Conservation (phyloP, 2,113 vertebrate species). For the Melanotaenia duboulayi region DNA sequence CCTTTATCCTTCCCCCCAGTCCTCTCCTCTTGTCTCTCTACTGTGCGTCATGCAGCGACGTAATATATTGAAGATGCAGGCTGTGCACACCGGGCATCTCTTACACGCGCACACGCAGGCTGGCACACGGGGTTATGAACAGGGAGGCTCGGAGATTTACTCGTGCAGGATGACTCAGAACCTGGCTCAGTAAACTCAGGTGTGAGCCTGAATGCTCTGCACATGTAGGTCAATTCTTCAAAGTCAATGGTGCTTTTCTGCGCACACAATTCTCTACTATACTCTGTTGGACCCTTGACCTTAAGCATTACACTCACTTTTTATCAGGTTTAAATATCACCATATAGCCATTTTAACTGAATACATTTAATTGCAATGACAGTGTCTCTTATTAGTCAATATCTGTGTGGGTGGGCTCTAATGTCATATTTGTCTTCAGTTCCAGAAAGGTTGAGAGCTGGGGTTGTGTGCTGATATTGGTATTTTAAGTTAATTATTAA, state of each 20-base stretch:
- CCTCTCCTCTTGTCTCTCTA: constrained; percentile 38
- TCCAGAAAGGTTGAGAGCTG: constrained; percentile 1
- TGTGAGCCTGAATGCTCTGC: constrained; percentile 45
- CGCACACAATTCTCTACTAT: background rate
- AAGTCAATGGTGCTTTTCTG: constrained; percentile 40
- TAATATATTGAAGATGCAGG: constrained; percentile 64
- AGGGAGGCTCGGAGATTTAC: constrained; percentile 31
- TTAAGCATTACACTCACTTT: background rate
- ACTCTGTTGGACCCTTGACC: background rate
- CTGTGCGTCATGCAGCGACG: constrained; percentile 69
- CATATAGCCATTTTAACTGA: background rate
- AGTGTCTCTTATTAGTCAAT: background rate
- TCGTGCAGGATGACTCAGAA: constrained; percentile 67
- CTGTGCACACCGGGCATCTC: constrained; percentile 41
- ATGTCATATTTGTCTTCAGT: background rate
- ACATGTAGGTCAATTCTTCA: constrained; percentile 62
- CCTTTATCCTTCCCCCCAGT: constrained; percentile 1
- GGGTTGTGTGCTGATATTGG: too few relatives aligned
- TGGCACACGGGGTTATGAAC: constrained; percentile 1
- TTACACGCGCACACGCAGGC: background rate
- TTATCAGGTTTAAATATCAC: background rate
- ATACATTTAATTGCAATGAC: too few relatives aligned
- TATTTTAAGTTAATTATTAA: background rate
- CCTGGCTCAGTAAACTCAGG: constrained; percentile 56
- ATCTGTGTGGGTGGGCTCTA: background rate